Conservation (phyloP, 2,113 vertebrate species). For the Forbesichthys papilliferus region DNA sequence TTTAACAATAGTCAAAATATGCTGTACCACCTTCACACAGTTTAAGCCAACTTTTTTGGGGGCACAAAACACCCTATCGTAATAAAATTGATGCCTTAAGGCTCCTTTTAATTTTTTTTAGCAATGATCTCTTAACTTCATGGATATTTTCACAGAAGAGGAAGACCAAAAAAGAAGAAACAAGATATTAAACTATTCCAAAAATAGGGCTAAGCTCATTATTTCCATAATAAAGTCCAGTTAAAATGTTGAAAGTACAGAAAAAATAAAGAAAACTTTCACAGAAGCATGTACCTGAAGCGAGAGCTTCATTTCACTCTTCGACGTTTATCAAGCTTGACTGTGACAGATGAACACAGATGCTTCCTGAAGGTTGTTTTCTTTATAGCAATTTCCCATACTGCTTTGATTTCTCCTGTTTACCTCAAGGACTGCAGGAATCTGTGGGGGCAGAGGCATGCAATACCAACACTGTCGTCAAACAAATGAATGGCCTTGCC, state of each 20-base stretch:
- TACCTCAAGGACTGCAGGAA: conserved; percentile 17
- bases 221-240: conserved; percentile 7
- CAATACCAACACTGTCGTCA: conserved; percentile 18
- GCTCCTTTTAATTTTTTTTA: conserved; percentile 40
- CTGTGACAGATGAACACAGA: conserved; percentile 1
- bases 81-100: conserved; percentile 46
- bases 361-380: conserved; percentile 26
- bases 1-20: too few relatives aligned
- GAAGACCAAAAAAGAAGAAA: not conserved
- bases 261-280: not conserved
- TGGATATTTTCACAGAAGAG: conserved; percentile 38
- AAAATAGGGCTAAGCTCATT: conserved; percentile 28
- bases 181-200: conserved; percentile 16
- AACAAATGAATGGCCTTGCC: conserved; percentile 16
- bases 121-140: conserved; percentile 43
- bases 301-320: conserved; percentile 21
- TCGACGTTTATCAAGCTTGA: conserved; percentile 30
- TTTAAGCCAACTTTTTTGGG: too few relatives aligned
- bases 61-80: conserved; percentile 6
- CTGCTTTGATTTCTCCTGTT: conserved; percentile 35
- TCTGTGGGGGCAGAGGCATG: conserved; percentile 3
- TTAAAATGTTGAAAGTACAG: not conserved
- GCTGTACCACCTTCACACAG: too few relatives aligned
- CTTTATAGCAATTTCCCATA: conserved; percentile 4
- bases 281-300: not conserved